These are phyloP conservation scores for Meloidogyne hapla DNA, from an alignment of 1,140 invertebrate genomes.

Conservation along the genomic window DNA sequence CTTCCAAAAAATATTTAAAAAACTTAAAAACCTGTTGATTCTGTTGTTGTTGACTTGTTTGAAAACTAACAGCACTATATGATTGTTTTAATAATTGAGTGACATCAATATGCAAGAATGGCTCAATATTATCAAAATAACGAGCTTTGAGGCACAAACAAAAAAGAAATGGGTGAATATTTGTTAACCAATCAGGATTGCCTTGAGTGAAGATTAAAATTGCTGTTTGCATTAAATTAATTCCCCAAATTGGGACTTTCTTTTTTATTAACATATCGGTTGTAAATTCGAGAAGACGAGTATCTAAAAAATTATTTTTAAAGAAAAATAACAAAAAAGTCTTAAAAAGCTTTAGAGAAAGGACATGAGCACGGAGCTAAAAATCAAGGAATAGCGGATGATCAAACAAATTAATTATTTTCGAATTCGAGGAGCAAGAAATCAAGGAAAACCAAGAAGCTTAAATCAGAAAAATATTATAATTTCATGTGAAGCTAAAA, in stretches of 20 bases:
- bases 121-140: conserved; percentile 34
- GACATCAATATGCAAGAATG: conserved; percentile 33
- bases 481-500: too few species aligned
- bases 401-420: too few species aligned
- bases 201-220: conserved; percentile 28
- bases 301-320: conserved; percentile 26
- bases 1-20: neutral
- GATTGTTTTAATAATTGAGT: conserved; percentile 30
- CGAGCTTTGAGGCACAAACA: conserved; percentile 38
- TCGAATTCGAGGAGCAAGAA: too few species aligned
- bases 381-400: too few species aligned
- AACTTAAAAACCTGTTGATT: neutral
- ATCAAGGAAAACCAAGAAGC: too few species aligned
- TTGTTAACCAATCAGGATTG: conserved; percentile 22
- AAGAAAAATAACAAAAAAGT: conserved; percentile 11
- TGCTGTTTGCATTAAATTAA: conserved; percentile 19
- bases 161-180: conserved; percentile 34
- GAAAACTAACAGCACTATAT: neutral
- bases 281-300: conserved; percentile 27
- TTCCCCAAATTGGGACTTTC: conserved; percentile 28
- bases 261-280: conserved; percentile 26
- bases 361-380: too few species aligned
- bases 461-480: too few species aligned
- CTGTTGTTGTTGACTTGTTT: neutral
- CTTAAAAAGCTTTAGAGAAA: conserved; percentile 6